A percentile compares a stretch with the other conserved stretches of the same genome.
phyloP scores from a whole-genome alignment of 2,888 invertebrate genomes.

The Drosophila algonquin region DNA sequence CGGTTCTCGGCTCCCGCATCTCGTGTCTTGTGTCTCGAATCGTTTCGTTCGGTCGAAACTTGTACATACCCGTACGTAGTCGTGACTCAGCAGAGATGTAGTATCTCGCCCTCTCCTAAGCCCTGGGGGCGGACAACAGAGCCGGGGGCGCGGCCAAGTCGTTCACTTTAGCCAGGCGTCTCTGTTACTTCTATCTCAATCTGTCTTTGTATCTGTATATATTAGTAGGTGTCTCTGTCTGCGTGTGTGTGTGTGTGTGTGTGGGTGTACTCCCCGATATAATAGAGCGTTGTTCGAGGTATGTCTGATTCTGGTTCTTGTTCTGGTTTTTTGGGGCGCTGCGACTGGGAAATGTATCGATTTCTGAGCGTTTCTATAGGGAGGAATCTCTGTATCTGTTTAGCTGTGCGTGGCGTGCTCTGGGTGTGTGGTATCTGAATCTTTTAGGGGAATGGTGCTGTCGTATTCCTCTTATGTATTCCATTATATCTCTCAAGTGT shows the following conservation, averaged over 20 bases:
- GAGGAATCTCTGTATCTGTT: slow-evolving; percentile 8
- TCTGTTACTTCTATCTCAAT: slow-evolving; percentile 53
- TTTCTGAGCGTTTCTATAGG: slow-evolving; percentile 54
- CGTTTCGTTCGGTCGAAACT: neutral
- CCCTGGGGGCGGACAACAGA: slow-evolving; percentile 18
- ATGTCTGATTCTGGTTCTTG: slow-evolving; percentile 62
- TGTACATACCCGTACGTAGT: neutral
- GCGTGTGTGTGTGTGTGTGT: slow-evolving; percentile 12
- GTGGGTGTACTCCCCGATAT: slow-evolving; percentile 51
- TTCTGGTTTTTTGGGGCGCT: slow-evolving; percentile 54
- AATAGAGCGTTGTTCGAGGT: slow-evolving; percentile 27
- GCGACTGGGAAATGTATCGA: slow-evolving; percentile 65
- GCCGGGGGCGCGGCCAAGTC: slow-evolving; percentile 41
- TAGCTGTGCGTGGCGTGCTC: neutral
- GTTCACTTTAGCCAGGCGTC: slow-evolving; percentile 57
- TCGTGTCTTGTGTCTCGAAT: too few species aligned
- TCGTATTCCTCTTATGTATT: slow-evolving; percentile 50
- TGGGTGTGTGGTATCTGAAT: too few species aligned
- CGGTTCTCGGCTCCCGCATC: neutral
- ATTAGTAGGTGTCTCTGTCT: slow-evolving; percentile 16
- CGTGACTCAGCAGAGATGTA: slow-evolving; percentile 59
- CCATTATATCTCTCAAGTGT: slow-evolving; percentile 58
- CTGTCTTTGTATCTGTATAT: slow-evolving; percentile 29
- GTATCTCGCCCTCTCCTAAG: slow-evolving; percentile 33
- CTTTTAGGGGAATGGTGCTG: slow-evolving; percentile 30